Evolutionary conservation across 2,113 vertebrate genomes (phyloP), one percentile per base, ranked within the genome.

Genomic region (Leucoraja erinaceus): DNA sequence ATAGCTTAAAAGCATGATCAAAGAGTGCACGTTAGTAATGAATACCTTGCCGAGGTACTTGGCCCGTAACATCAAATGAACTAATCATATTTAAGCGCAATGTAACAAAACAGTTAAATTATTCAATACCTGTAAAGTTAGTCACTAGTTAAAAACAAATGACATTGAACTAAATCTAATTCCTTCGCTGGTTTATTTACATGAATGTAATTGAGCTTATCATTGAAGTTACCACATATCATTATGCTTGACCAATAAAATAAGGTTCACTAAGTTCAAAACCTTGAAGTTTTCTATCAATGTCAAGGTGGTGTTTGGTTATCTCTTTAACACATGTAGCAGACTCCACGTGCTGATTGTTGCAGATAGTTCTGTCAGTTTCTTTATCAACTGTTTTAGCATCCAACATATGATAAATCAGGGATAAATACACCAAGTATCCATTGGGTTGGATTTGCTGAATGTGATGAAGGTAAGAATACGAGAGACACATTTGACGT

Each of bases 191-290:
- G 22, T 91, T 90, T 70, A 90, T 14, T 70, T 33, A 91, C 66
- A 38, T 38, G 14, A 90, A 38, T 70, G 31, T 31, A 47, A 38
- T 54, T 74, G 68, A 68, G 90, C 70, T 91, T 91, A 91, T 70
- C 66, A 54, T 91, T 54, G 38, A 74, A 72, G 33, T 54, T 91
- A 7, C 33, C 0, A 72, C 28, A 91, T 91, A 74, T 74, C 33
- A 91, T 91, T 66, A 72, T 91, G 33, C 28, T 28, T 54, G 72
- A 72, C 20, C 90, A 91, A 90, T 61, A 25, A 70, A 38, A 47
- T 47, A 54, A 74, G 20, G 90, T 72, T 91, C 90, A 91, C 18
- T 38, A 91, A 91, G 90, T 91, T 74, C 68, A 28, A 47, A 11
- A 72, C 33, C 10, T 91, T 72, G 66, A 20, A 66, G 4, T 88